Evolutionary conservation across 2,888 invertebrate genomes (phyloP).

Genomic region (Drosophila picticornis): DNA sequence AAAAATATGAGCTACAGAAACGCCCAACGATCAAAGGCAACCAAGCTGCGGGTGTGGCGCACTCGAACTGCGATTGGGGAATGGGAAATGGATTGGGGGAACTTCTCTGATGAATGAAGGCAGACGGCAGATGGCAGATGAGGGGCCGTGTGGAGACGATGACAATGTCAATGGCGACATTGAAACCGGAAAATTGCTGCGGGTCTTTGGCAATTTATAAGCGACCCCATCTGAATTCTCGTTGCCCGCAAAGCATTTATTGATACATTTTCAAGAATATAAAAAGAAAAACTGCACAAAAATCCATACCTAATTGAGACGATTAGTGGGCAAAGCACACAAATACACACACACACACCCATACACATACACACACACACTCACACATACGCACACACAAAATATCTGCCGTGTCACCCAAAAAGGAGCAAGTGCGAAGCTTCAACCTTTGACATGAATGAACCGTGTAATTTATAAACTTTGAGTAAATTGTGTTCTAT

Average conservation of each 20-base stretch:
- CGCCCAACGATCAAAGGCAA: constrained; percentile 75
- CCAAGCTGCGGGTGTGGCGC: constrained; percentile 60
- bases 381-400: background rate
- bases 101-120: constrained; percentile 51
- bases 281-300: constrained; percentile 34
- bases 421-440: constrained; percentile 9
- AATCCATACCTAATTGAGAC: constrained; percentile 83
- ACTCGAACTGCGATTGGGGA: background rate
- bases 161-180: constrained; percentile 77
- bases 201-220: constrained; percentile 76
- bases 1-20: constrained; percentile 66
- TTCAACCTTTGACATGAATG: constrained; percentile 58
- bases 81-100: background rate
- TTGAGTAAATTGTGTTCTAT: constrained; percentile 46
- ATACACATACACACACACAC: background rate
- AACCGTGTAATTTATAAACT: constrained; percentile 66
- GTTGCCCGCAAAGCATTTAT: constrained; percentile 49
- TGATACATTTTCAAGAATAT: constrained; percentile 68
- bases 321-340: constrained; percentile 58
- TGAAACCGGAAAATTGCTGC: constrained; percentile 81
- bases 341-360: background rate
- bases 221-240: constrained; percentile 25
- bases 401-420: constrained; percentile 53
- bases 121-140: constrained; percentile 27
- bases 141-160: constrained; percentile 50